Conservation (phyloP, 1,140 invertebrate genomes). For the Nasonia longicornis region DNA sequence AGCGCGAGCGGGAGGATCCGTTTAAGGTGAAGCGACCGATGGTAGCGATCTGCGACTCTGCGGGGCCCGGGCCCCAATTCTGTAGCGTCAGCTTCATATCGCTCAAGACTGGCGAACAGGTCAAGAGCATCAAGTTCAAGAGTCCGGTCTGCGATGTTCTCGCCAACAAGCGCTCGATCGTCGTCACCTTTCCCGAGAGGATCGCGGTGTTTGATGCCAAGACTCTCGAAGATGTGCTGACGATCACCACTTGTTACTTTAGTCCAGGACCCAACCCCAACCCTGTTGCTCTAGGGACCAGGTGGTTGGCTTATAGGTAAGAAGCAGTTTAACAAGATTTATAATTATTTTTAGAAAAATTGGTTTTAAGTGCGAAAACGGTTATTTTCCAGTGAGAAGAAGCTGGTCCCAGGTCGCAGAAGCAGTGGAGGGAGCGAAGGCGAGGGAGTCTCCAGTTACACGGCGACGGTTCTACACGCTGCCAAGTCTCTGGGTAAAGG, state of each 20-base stretch:
- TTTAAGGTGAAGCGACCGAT: constrained; percentile 85
- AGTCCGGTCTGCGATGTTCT: constrained; percentile 88
- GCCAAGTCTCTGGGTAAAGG: constrained; percentile 92
- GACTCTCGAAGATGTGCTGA: constrained; percentile 86
- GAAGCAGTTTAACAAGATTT: constrained; percentile 18
- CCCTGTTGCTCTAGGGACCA: constrained; percentile 88
- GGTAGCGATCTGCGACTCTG: constrained; percentile 88
- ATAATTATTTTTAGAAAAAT: neutral
- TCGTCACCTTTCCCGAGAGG: constrained; percentile 89
- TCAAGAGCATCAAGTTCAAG: constrained; percentile 93
- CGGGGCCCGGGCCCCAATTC: constrained; percentile 83
- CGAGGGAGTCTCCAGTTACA: constrained; percentile 87
- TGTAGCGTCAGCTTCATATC: constrained; percentile 92
- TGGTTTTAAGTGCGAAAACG: neutral
- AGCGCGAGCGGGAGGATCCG: constrained; percentile 72
- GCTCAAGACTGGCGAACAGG: constrained; percentile 87
- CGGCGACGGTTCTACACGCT: constrained; percentile 93
- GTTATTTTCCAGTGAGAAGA: constrained; percentile 78
- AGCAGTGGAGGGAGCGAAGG: constrained; percentile 89
- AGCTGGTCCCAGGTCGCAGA: constrained; percentile 83
- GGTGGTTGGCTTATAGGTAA: constrained; percentile 79
- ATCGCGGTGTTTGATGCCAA: constrained; percentile 92
- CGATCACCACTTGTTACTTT: constrained; percentile 90
- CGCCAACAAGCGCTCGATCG: constrained; percentile 84
- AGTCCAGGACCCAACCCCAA: constrained; percentile 87